Percentiles rank a stretch among this genome's conserved stretches.
Evolutionary conservation across 1,140 invertebrate genomes (phyloP).

Genomic region (Teleogryllus occipitalis): DNA sequence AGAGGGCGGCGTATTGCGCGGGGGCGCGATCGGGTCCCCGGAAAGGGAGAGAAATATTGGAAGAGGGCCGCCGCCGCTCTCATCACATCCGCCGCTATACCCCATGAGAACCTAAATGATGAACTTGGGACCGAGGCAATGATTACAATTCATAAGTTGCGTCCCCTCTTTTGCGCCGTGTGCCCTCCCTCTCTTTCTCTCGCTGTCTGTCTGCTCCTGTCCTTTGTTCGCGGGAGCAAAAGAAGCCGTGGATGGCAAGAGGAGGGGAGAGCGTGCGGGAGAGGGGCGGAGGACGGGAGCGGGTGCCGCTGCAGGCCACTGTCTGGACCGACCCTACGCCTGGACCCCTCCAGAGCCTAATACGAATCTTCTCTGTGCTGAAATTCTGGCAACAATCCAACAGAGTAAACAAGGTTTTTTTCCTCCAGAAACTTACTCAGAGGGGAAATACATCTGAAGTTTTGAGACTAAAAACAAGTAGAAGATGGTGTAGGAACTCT

Average conservation of each 20-base stretch:
- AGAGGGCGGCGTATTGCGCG: no score
- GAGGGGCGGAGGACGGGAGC: no score
- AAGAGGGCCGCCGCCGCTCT: no score
- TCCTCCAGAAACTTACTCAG: background rate
- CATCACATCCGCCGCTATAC: background rate
- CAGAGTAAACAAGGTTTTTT: background rate
- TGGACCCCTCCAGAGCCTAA: background rate
- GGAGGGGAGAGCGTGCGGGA: background rate
- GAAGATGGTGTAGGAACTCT: background rate
- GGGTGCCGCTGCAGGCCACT: no score
- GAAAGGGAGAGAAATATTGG: no score
- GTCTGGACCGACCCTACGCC: background rate
- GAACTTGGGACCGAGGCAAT: background rate
- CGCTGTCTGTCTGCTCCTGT: background rate
- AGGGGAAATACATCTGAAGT: background rate
- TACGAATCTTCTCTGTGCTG: background rate
- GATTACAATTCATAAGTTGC: background rate
- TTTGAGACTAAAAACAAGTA: background rate
- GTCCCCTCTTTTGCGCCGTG: no score
- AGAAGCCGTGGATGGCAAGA: background rate
- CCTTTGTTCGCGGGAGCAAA: background rate
- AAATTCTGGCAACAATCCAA: background rate
- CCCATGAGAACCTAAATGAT: background rate
- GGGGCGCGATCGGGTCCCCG: no score
- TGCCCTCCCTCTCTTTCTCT: background rate